phyloP scores from a whole-genome alignment of 2,888 invertebrate genomes.

The Stomorhina lunata region DNA sequence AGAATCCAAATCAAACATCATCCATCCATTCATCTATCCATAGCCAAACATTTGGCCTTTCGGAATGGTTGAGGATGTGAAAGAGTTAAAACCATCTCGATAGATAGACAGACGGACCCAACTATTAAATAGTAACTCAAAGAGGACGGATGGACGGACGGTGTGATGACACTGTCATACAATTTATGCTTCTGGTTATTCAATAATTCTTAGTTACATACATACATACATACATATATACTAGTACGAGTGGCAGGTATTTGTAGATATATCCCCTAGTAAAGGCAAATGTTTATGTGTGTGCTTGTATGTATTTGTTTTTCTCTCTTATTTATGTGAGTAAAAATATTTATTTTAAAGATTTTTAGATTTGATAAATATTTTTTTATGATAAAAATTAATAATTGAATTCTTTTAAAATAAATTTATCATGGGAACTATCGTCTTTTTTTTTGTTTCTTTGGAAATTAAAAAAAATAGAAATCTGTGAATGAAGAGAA shows the following conservation, averaged over 20 bases:
- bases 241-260: not conserved
- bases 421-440: constrained; percentile 76
- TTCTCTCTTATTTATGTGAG: constrained; percentile 6
- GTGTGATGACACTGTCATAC: constrained; percentile 12
- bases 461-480: not conserved
- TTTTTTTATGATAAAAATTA: constrained; percentile 72
- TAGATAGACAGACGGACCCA: no score
- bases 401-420: constrained; percentile 76
- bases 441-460: no score
- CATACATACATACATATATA: not conserved
- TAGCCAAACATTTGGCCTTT: not conserved
- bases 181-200: constrained; percentile 1
- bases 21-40: not conserved
- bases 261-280: not conserved
- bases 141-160: not conserved
- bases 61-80: not conserved
- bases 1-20: no score
- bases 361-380: constrained; percentile 49
- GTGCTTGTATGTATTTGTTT: not conserved
- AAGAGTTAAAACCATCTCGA: not conserved
- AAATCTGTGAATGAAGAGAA: no score
- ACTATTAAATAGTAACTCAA: not conserved
- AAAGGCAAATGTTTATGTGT: not conserved
- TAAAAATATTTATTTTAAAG: constrained; percentile 17
- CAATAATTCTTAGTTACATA: not conserved